A percentile compares a stretch with the other conserved stretches of the same genome.
Conservation (phyloP, 2,888 invertebrate genomes). For the Trissolcus japonicus region DNA sequence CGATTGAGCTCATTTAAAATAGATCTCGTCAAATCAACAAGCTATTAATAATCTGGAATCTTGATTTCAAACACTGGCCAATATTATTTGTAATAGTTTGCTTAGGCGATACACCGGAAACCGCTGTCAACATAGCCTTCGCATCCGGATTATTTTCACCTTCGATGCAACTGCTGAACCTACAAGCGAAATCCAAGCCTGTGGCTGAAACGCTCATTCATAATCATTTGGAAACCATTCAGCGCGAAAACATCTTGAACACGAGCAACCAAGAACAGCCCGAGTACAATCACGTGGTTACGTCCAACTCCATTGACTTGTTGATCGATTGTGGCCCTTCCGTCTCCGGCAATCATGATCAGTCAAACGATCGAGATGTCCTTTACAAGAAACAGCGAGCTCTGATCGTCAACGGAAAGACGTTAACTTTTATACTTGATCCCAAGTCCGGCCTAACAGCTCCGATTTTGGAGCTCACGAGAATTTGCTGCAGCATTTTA, state of each 20-base stretch:
- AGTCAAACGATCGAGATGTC: conserved; percentile 66
- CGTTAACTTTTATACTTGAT: conserved; percentile 93
- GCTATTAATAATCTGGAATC: too few species aligned
- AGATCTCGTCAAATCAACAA: too few species aligned
- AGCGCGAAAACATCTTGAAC: conserved; percentile 63
- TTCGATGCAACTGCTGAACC: conserved; percentile 86
- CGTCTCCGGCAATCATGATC: conserved; percentile 56
- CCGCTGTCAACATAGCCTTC: conserved; percentile 96
- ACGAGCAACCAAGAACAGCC: conserved; percentile 41
- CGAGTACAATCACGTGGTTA: conserved; percentile 40
- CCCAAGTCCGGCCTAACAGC: conserved; percentile 88
- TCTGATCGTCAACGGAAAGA: conserved; percentile 95
- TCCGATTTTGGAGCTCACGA: conserved; percentile 89
- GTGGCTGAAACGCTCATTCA: conserved; percentile 82
- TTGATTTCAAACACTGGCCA: conserved; percentile 13
- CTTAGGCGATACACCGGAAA: conserved; percentile 92
- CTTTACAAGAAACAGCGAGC: conserved; percentile 79
- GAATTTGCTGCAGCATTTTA: conserved; percentile 90
- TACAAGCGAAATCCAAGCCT: conserved; percentile 88
- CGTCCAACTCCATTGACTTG: conserved; percentile 38
- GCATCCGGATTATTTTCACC: conserved; percentile 91
- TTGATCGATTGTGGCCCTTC: conserved; percentile 54
- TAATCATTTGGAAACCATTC: conserved; percentile 69
- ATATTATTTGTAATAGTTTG: conserved; percentile 6
- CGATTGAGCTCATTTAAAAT: too few species aligned